A percentile compares a stretch with the other conserved stretches of the same genome.
These are phyloP conservation scores for Herpetotheres cachinnans DNA, from an alignment of 2,113 vertebrate species.

Conservation along the genomic window DNA sequence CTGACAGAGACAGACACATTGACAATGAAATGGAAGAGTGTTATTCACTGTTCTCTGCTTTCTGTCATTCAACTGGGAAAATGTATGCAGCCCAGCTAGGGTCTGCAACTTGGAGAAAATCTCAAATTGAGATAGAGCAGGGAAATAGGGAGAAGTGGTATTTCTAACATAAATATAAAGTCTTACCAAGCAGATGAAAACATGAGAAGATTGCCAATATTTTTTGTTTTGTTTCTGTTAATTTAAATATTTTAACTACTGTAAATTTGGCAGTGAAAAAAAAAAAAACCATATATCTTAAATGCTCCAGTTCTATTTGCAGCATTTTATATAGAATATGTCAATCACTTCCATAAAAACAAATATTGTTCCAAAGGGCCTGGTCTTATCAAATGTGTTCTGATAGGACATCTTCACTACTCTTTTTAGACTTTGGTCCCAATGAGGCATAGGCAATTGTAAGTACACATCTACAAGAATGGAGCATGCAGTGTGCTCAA, in stretches of 20 bases:
- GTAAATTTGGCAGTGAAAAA: not conserved
- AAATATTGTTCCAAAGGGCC: not conserved
- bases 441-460: not conserved
- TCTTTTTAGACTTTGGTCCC: not conserved
- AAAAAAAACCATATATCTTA: not conserved
- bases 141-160: not conserved
- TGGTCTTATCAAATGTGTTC: not conserved
- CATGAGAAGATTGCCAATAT: not conserved
- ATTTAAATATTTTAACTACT: not conserved
- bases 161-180: not conserved
- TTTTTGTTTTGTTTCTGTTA: not conserved
- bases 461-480: not conserved
- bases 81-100: not conserved
- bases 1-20: not conserved
- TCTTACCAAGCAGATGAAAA: not conserved
- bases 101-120: not conserved
- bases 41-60: not conserved
- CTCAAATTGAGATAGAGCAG: not conserved
- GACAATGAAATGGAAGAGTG: not conserved
- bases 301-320: not conserved
- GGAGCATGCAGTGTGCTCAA: fast-evolving
- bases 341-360: not conserved
- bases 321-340: not conserved
- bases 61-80: slow-evolving; percentile 6
- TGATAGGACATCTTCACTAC: not conserved